A percentile compares a stretch with the other conserved stretches of the same genome.
These are phyloP conservation scores for Panzeria rudis DNA, from an alignment of 2,888 invertebrate species.

Conservation along the genomic window DNA sequence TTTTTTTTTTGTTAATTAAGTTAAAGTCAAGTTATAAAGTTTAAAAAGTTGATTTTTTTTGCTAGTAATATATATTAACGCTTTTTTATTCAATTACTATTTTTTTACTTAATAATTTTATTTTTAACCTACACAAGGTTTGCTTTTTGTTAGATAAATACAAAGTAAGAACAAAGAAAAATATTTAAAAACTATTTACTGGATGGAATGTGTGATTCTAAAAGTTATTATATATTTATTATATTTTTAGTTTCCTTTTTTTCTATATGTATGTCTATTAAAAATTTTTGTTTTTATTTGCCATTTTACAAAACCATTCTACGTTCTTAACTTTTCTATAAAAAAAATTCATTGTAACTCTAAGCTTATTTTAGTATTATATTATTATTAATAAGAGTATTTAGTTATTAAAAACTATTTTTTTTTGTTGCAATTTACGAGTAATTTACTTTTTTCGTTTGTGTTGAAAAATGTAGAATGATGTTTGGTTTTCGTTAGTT, in stretches of 20 bases:
- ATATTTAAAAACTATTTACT: constrained; percentile 60
- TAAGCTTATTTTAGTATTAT: constrained; percentile 24
- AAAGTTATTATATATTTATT: constrained; percentile 45
- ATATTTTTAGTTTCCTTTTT: constrained; percentile 4
- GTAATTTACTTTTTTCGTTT: constrained; percentile 4
- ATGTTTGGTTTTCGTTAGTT: constrained; percentile 24
- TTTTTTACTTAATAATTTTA: constrained; percentile 13
- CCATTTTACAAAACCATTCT: constrained; percentile 37
- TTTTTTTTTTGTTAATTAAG: constrained; percentile 34
- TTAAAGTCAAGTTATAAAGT: constrained; percentile 45
- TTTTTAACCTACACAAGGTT: background rate
- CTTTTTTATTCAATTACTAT: background rate
- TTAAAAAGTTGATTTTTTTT: constrained; percentile 32
- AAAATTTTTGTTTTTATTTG: constrained; percentile 28
- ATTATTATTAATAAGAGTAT: constrained; percentile 5
- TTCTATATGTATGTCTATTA: constrained; percentile 9
- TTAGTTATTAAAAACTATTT: no score
- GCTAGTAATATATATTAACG: constrained; percentile 3
- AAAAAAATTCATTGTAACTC: constrained; percentile 42
- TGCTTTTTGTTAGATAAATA: constrained; percentile 36
- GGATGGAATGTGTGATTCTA: constrained; percentile 68
- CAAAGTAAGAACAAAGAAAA: constrained; percentile 29
- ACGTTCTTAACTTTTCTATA: constrained; percentile 36
- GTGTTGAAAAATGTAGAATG: constrained; percentile 43
- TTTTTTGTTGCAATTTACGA: background rate